Evolutionary conservation across 2,888 invertebrate species (phyloP).

Genomic region (Oscheius sp.): DNA sequence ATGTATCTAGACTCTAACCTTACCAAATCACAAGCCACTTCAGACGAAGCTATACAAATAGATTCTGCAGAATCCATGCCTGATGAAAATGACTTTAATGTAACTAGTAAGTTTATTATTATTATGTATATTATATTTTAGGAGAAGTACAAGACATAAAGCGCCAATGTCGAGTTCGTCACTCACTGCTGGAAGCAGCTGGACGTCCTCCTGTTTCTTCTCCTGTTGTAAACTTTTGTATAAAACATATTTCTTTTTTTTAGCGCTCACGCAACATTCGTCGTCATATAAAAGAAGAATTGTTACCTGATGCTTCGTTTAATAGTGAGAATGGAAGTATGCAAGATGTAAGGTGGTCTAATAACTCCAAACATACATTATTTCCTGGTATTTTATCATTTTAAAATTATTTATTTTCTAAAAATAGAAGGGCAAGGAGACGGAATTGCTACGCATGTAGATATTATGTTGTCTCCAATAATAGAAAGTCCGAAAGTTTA

Average conservation of each 20-base stretch:
- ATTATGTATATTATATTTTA: background rate
- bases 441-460: background rate
- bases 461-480: background rate
- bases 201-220: background rate
- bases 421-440: background rate
- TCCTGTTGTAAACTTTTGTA: background rate
- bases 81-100: background rate
- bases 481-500: background rate
- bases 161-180: background rate
- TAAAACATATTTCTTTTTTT: background rate
- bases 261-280: background rate
- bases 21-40: no score
- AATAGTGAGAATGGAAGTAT: background rate
- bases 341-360: background rate
- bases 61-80: background rate
- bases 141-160: background rate
- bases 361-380: no score
- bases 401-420: background rate
- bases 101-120: background rate
- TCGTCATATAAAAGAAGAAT: background rate
- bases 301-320: background rate
- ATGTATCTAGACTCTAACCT: no score
- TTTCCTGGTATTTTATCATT: background rate
- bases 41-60: background rate
- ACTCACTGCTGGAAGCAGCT: background rate